phyloP scores from a whole-genome alignment of 2,797 vertebrate species.

The Huso huso region DNA sequence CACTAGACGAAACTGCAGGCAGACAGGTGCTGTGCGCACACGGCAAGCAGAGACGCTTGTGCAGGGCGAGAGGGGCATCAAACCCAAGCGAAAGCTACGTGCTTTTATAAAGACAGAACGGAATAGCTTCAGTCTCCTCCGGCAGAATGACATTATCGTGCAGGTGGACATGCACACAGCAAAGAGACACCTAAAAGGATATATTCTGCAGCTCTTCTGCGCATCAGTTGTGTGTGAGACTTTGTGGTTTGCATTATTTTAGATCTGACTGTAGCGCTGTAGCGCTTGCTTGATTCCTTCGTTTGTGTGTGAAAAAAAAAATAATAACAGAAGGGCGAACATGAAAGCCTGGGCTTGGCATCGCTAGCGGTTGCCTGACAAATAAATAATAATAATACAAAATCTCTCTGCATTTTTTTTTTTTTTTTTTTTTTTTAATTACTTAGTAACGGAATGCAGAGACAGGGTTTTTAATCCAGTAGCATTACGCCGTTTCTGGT shows the following conservation, averaged over 20 bases:
- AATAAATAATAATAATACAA: constrained; percentile 22
- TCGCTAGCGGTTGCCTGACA: constrained; percentile 38
- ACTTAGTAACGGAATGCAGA: constrained; percentile 68
- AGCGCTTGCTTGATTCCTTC: constrained; percentile 47
- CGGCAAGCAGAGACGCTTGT: constrained; percentile 34
- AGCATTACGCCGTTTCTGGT: constrained; percentile 70
- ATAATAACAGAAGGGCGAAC: constrained; percentile 43
- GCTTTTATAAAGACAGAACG: constrained; percentile 30
- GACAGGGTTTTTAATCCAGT: constrained; percentile 60
- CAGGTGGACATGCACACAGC: constrained; percentile 29
- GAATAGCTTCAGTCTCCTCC: constrained; percentile 31
- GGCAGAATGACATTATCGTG: constrained; percentile 45
- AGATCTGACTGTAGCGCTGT: constrained; percentile 30
- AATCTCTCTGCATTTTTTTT: constrained; percentile 33
- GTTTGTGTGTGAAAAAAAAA: constrained; percentile 57
- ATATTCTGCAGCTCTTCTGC: constrained; percentile 49
- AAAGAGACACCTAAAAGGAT: background rate
- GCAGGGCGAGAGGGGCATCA: constrained; percentile 30
- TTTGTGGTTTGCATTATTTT: constrained; percentile 31
- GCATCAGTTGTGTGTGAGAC: constrained; percentile 50
- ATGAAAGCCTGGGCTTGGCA: constrained; percentile 58
- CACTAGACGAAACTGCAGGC: constrained; percentile 38
- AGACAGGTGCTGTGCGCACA: constrained; percentile 38
- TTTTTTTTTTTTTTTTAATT: background rate
- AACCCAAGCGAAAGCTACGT: background rate